Evolutionary conservation across 1,140 invertebrate genomes (phyloP).

Genomic region (Leptestheria dahalacensis): DNA sequence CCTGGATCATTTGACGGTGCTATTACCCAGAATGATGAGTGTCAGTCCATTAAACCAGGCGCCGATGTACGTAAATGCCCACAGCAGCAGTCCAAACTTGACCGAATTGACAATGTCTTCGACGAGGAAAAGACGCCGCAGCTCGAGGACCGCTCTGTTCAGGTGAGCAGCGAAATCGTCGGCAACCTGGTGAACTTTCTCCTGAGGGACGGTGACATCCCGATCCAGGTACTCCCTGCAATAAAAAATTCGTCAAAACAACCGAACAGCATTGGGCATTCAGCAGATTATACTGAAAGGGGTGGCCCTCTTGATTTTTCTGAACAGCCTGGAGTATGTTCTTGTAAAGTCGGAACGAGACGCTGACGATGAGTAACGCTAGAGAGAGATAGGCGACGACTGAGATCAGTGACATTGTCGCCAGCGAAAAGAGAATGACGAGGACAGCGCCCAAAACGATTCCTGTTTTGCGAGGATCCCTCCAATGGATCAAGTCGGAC

Average conservation of each 20-base stretch:
- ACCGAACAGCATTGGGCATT: background rate
- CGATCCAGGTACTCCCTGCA: conserved; percentile 67
- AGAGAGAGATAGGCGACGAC: conserved; percentile 84
- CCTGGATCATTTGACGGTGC: conserved; percentile 1
- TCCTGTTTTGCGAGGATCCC: conserved; percentile 83
- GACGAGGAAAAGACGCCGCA: conserved; percentile 84
- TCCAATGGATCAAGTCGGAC: conserved; percentile 91
- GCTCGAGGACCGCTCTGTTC: conserved; percentile 59
- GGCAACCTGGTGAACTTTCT: conserved; percentile 72
- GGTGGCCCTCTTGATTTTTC: conserved; percentile 91
- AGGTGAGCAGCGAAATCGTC: conserved; percentile 66
- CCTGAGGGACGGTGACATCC: conserved; percentile 67
- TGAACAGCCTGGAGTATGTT: conserved; percentile 87
- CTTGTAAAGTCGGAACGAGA: conserved; percentile 90
- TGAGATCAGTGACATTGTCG: conserved; percentile 87
- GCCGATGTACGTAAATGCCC: conserved; percentile 89
- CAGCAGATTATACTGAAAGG: conserved; percentile 98
- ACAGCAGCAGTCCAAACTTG: conserved; percentile 82
- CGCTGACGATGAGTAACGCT: conserved; percentile 59
- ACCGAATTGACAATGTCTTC: conserved; percentile 91
- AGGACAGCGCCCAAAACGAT: conserved; percentile 76
- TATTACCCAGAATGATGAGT: conserved; percentile 77
- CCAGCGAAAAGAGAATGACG: conserved; percentile 72
- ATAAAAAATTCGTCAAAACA: conserved; percentile 2
- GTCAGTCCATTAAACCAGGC: conserved; percentile 97